Evolutionary conservation across 2,888 invertebrate genomes (phyloP).

Genomic region (Acanthosoma haemorrhoidale): DNA sequence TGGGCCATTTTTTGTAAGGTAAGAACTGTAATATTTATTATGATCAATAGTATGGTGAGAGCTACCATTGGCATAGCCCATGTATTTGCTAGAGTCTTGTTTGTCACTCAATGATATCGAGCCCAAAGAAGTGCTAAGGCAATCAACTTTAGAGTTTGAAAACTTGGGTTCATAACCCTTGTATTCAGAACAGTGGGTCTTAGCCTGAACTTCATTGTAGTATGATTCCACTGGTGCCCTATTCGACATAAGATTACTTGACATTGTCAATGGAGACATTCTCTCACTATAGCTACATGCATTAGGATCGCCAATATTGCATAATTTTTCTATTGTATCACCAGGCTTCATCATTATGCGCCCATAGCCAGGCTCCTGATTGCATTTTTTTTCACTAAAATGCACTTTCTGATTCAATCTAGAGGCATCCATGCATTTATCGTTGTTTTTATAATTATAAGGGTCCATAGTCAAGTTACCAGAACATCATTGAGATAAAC

Average conservation of each 20-base stretch:
- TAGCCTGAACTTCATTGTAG: not conserved
- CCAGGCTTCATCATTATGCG: conserved; percentile 46
- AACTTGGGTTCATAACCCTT: conserved; percentile 50
- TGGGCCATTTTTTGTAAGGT: conserved; percentile 38
- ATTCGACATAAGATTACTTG: not conserved
- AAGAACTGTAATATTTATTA: conserved; percentile 41
- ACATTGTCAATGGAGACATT: not conserved
- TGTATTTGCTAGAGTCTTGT: conserved; percentile 34
- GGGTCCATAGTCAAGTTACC: conserved; percentile 38
- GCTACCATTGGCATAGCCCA: conserved; percentile 33
- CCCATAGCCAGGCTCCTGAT: conserved; percentile 46
- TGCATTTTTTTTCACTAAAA: conserved; percentile 18
- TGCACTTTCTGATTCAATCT: not conserved
- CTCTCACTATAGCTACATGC: conserved; percentile 4
- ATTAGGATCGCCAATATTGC: conserved; percentile 20
- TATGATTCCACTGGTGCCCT: not conserved
- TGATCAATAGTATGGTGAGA: conserved; percentile 37
- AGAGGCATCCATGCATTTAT: conserved; percentile 36
- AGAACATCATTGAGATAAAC: not conserved
- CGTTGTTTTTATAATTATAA: conserved; percentile 39
- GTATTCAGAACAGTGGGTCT: conserved; percentile 6
- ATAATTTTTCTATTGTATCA: conserved; percentile 39
- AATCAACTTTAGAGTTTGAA: conserved; percentile 69
- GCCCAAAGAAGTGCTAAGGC: conserved; percentile 47
- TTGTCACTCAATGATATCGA: conserved; percentile 35